A percentile compares a stretch with the other conserved stretches of the same genome.
Evolutionary conservation across 2,888 invertebrate genomes (phyloP).

Genomic region (Tinea pellionella): DNA sequence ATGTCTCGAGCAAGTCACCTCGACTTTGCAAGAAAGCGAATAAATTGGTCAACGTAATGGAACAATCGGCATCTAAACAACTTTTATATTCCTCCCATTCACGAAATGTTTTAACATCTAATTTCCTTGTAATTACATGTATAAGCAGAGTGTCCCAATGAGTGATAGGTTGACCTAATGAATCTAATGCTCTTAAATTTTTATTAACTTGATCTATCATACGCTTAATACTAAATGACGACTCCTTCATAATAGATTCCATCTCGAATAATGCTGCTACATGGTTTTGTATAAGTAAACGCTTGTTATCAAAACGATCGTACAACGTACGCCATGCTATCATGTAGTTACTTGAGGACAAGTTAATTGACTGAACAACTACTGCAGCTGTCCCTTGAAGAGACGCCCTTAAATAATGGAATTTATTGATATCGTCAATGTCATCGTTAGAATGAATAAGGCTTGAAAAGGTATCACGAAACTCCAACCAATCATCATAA

Average conservation of each 20-base stretch:
- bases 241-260: conserved; percentile 15
- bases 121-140: conserved; percentile 17
- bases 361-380: conserved; percentile 16
- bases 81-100: background rate
- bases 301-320: conserved; percentile 17
- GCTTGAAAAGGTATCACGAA: conserved; percentile 9
- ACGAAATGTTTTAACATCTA: conserved; percentile 17
- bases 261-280: conserved; percentile 18
- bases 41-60: background rate
- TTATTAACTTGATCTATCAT: conserved; percentile 20
- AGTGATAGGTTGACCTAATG: conserved; percentile 19
- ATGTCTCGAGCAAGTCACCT: background rate
- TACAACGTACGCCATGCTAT: conserved; percentile 16
- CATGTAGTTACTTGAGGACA: conserved; percentile 16
- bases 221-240: conserved; percentile 15
- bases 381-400: conserved; percentile 14
- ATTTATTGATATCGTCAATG: conserved; percentile 6
- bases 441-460: conserved; percentile 7
- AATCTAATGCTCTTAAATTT: conserved; percentile 23
- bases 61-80: background rate
- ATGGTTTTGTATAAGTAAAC: conserved; percentile 19
- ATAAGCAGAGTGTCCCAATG: conserved; percentile 22
- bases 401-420: conserved; percentile 14
- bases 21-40: background rate
- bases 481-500: conserved; percentile 19